Evolutionary conservation across 1,140 invertebrate species (phyloP).

Genomic region (Cardiocondyla obscurior): DNA sequence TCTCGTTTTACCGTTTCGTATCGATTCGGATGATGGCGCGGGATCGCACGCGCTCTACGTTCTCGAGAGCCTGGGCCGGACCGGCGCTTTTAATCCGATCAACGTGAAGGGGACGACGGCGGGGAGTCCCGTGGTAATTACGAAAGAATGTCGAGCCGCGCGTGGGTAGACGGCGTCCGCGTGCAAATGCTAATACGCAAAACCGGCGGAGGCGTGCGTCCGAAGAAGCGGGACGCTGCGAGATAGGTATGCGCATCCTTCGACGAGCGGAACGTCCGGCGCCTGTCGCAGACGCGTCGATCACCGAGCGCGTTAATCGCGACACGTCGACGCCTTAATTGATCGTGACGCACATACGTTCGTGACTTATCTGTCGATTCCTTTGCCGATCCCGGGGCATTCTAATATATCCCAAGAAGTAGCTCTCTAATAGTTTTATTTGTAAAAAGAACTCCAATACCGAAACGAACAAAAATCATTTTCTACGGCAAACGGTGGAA

Average conservation of each 20-base stretch:
- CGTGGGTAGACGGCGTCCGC: neutral
- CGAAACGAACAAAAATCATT: neutral
- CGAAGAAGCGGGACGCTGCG: neutral
- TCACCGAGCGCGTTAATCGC: constrained; percentile 14
- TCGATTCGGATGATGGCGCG: neutral
- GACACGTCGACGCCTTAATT: constrained; percentile 33
- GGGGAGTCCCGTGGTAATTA: neutral
- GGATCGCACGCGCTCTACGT: neutral
- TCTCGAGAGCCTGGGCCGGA: neutral
- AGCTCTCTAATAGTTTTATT: neutral
- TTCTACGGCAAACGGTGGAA: neutral
- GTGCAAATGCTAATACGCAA: constrained; percentile 35
- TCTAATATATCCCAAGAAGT: too few relatives aligned
- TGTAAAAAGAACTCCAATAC: neutral
- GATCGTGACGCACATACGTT: constrained; percentile 8
- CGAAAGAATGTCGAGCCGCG: neutral
- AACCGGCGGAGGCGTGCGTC: neutral
- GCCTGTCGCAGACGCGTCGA: neutral
- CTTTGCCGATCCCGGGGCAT: neutral
- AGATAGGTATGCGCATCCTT: constrained; percentile 21
- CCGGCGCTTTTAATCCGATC: neutral
- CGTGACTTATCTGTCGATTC: constrained; percentile 15
- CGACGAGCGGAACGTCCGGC: neutral
- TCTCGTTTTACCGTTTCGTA: neutral
- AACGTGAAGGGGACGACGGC: neutral